Base-by-base conservation (phyloP, 2,113 vertebrate species). In the Odocoileus virginianus region DNA sequence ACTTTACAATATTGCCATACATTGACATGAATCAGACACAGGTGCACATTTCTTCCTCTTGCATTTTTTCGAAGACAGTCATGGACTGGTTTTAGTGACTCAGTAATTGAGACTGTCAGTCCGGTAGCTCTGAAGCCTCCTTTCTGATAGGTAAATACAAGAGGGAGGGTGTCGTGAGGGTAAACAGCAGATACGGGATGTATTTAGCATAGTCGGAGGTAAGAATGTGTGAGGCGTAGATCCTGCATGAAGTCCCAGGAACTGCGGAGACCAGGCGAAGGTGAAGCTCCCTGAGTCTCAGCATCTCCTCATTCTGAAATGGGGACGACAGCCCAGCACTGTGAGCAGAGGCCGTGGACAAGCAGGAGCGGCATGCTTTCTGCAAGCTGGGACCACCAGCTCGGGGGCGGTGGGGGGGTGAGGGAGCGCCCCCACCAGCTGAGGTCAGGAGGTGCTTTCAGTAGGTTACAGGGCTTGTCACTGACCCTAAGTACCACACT, bases 401-500 rank as follows among this genome's bases (percentile, higher is more conserved):
- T 7, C 54, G 1, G 67, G 9, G 16, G 16, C 40, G 40, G 60
- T 50, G 7, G 16, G 67, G 67, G 7, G 45, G 45, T 45, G 45
- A 93, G 43, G 33, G 19, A 19, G 27, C 1, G 1, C 84, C 89
- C n/a, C 60, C 54, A 50, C n/a, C 81, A 89, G 50, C 71, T 76
- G n/a, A 94, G 93, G 89, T 88, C 93, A 89, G 64, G 40, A 82
- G 89, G 79, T 50, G 28, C 45, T 82, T 96, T 71, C 78, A 55
- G 1, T 23, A 94, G 96, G 91, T 95, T 92, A 97, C 94, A 95
- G 50, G 74, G 64, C 84, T 87, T 96, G 91, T 96, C 89, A 36
- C 28, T 52, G 54, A 87, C 33, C 52, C 40, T 23, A 1, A 90
- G 47, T 43, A 74, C 58, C 89, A 61, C 79, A 47, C 83, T 60